phyloP scores from a whole-genome alignment of 2,888 invertebrate species.

The Drosophila neutralis region DNA sequence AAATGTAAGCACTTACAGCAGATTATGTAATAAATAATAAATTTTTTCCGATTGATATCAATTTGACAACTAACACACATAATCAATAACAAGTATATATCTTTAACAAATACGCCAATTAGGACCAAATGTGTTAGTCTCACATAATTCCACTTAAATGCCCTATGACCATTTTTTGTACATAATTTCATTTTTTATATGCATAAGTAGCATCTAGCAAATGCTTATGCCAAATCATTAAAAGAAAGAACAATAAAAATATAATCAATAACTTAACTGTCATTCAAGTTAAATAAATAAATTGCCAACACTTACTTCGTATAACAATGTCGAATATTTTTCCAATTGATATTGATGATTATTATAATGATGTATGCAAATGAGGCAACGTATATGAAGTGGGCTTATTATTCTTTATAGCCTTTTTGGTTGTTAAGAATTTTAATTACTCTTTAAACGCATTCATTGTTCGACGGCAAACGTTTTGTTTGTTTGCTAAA shows the following conservation, averaged over 20 bases:
- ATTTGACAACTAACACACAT: conserved; percentile 13
- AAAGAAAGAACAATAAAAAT: not conserved
- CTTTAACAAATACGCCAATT: conserved; percentile 13
- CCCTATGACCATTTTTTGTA: not conserved
- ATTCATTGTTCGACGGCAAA: conserved; percentile 65
- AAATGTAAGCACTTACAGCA: conserved; percentile 9
- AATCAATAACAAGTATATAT: conserved; percentile 27
- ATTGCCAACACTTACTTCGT: conserved; percentile 37
- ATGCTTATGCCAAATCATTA: not conserved
- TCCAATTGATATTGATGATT: conserved; percentile 27
- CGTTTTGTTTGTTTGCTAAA: conserved; percentile 59
- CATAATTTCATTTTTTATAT: no score
- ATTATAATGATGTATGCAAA: conserved; percentile 59
- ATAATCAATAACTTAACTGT: conserved; percentile 1
- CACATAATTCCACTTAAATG: not conserved
- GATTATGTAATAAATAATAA: conserved; percentile 7
- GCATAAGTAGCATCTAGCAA: not conserved
- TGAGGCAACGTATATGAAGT: conserved; percentile 43
- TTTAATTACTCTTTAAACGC: conserved; percentile 66
- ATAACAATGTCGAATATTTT: conserved; percentile 22
- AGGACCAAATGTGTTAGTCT: not conserved
- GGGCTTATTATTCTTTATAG: conserved; percentile 52
- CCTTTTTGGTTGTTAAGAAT: conserved; percentile 44
- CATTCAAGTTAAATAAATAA: not conserved
- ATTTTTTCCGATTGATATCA: conserved; percentile 14